Evolutionary conservation across 2,888 invertebrate species (phyloP).

Genomic region (Acrocyrtus sp.): DNA sequence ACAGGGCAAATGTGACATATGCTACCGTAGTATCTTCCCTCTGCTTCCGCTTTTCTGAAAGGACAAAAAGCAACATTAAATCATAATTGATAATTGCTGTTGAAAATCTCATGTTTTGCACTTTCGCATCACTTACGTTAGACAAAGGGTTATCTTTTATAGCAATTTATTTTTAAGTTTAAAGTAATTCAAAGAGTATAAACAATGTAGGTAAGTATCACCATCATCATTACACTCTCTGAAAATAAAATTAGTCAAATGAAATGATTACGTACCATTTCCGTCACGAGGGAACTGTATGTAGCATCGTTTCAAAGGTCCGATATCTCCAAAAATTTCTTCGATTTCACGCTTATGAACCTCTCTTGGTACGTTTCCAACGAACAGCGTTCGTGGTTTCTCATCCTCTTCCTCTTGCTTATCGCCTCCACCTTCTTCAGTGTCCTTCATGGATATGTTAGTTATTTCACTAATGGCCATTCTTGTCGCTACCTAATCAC

Average conservation of each 20-base stretch:
- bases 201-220: too few species aligned
- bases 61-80: not conserved
- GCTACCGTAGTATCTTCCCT: conserved; percentile 52
- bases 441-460: not conserved
- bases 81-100: not conserved
- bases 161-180: not conserved
- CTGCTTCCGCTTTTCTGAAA: conserved; percentile 35
- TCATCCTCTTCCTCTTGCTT: conserved; percentile 49
- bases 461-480: conserved; percentile 9
- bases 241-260: not conserved
- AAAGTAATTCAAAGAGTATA: not conserved
- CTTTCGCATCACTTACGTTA: not conserved
- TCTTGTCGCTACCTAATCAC: too few species aligned
- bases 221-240: too few species aligned
- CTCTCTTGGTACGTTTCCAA: conserved; percentile 59
- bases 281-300: conserved; percentile 59
- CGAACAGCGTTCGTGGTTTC: conserved; percentile 59
- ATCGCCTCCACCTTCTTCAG: not conserved
- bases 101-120: too few species aligned
- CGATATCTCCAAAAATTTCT: conserved; percentile 60
- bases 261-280: conserved; percentile 4
- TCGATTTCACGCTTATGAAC: conserved; percentile 57
- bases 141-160: not conserved
- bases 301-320: conserved; percentile 58
- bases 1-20: conserved; percentile 58